A percentile compares a stretch with the other conserved stretches of the same genome.
Evolutionary conservation across 2,888 invertebrate species (phyloP).

Genomic region (Macrosoma leucophasiata): DNA sequence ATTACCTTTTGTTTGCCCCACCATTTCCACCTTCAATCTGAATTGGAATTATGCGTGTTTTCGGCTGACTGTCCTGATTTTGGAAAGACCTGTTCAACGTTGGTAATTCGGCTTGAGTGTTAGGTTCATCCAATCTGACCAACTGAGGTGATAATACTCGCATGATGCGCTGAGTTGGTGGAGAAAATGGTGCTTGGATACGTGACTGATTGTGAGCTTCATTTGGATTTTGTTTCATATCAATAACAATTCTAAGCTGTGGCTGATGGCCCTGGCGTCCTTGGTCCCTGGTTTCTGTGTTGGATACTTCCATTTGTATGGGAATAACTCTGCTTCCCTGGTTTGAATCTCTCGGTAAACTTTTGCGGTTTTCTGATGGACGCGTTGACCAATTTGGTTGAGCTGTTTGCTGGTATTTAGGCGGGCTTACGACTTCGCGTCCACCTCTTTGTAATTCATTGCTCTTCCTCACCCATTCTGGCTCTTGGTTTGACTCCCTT

Average conservation of each 20-base stretch:
- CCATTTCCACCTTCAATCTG: conserved; percentile 70
- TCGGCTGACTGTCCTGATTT: conserved; percentile 53
- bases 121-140: conserved; percentile 61
- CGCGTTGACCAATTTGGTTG: conserved; percentile 66
- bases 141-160: conserved; percentile 70
- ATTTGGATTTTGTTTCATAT: conserved; percentile 56
- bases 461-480: conserved; percentile 66
- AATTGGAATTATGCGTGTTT: conserved; percentile 78
- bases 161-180: conserved; percentile 72
- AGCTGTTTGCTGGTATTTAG: conserved; percentile 56
- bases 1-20: conserved; percentile 61
- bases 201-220: conserved; percentile 34
- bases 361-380: conserved; percentile 64
- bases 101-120: conserved; percentile 53
- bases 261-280: conserved; percentile 47
- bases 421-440: conserved; percentile 61
- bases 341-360: conserved; percentile 53
- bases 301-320: conserved; percentile 78
- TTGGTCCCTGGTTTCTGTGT: conserved; percentile 49
- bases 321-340: conserved; percentile 77
- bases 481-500: conserved; percentile 53
- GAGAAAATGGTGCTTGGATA: conserved; percentile 48
- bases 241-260: conserved; percentile 64
- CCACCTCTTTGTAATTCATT: conserved; percentile 55
- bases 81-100: conserved; percentile 51